phyloP scores from a whole-genome alignment of 2,113 vertebrate species.

The Arizona elegans region DNA sequence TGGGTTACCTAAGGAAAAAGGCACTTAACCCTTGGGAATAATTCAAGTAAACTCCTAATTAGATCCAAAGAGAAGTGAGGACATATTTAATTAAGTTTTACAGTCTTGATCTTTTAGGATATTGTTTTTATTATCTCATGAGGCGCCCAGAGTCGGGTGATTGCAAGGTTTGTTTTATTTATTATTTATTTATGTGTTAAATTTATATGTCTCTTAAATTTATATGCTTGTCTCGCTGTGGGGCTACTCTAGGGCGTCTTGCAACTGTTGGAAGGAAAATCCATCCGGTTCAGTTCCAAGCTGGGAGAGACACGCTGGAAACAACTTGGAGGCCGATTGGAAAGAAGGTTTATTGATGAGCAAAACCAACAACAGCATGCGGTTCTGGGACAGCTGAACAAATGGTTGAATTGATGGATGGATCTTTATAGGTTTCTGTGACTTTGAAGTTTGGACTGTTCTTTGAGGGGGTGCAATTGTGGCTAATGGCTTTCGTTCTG shows the following conservation, averaged over 20 bases:
- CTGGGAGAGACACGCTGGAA: too few species aligned
- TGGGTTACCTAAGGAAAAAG: not conserved
- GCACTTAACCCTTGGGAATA: not conserved
- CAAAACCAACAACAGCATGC: too few species aligned
- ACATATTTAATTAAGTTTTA: not conserved
- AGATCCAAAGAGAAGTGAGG: not conserved
- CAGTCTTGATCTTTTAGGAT: not conserved
- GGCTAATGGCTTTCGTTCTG: too few species aligned
- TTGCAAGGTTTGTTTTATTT: not conserved
- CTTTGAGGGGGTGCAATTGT: too few species aligned
- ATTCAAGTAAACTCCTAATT: not conserved
- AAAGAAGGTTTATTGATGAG: too few species aligned
- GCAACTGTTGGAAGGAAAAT: not conserved
- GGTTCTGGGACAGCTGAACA: too few species aligned
- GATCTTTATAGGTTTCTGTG: too few species aligned
- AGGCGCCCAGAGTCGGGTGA: not conserved
- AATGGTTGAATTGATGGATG: too few species aligned
- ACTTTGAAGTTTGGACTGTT: too few species aligned
- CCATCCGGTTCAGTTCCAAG: too few species aligned
- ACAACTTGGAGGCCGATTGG: too few species aligned
- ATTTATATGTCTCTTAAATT: not conserved
- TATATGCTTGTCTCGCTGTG: not conserved
- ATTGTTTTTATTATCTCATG: not conserved
- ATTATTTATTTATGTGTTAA: not conserved
- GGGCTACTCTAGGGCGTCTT: not conserved